Base-by-base conservation (phyloP, 2,113 vertebrate species). In the Grus americana region DNA sequence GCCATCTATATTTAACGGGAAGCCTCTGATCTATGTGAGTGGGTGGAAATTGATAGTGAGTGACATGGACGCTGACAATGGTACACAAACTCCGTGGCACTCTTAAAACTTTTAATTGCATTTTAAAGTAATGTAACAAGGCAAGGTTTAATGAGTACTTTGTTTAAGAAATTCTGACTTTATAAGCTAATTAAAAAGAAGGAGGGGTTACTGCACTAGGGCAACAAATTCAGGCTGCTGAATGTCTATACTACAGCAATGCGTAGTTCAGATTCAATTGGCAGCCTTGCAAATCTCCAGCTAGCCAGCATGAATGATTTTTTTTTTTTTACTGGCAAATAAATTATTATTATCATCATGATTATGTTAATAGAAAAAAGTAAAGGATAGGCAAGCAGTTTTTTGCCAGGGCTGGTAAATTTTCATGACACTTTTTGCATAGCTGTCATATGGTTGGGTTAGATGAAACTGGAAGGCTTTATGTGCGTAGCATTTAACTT, bases 401-500 rank as follows among this genome's bases (percentile, higher is more conserved):
- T 90, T 94, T 96, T 96, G 93, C 92, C 89, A 92, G 82, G 65
- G 73, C 65, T 94, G 89, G 95, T 94, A 96, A 80, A 96, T 94
- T 94, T 95, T 93, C 72, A 52, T 75, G 80, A 81, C 71, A 80
- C 65, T 94, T 95, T 91, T 81, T 95, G 87, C 81, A 95, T 85
- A 94, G 59, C 93, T 96, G 86, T 92, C 83, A 90, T 91, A 95
- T 66, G 96, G 79, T 86, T 87, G 73, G 75, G 88, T 94, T 96
- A 97, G 94, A 98, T 84, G 94, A 97, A 98, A 98, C 97, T 74
- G 15, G 93, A 97, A 98, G 94, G 96, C 94, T 97, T 97, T 96
- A 94, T 97, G 94, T 94, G 93, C 72, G 23, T 96, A 96, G 96
- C 97, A 96, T 98, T 98, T 98, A 97, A 98, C 97, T 98, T 98